Evolutionary conservation across 2,888 invertebrate genomes (phyloP), one percentile per base, ranked within the genome.

Genomic region (Pemphredon lugubris): DNA sequence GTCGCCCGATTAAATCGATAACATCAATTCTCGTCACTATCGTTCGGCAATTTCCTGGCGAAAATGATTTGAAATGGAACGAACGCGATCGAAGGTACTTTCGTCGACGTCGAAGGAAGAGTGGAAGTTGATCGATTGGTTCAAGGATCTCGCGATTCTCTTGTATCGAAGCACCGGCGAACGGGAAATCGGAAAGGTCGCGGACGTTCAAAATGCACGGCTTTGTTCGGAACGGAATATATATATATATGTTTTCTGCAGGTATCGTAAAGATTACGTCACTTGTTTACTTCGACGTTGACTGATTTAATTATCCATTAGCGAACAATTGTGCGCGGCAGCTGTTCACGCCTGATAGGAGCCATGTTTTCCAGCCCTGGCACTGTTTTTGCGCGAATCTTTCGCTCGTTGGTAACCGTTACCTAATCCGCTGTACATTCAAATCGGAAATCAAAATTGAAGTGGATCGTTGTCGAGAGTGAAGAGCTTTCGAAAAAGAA

Each of bases 221-320:
- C 50, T 50, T 50, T 34, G 18, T 14, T 21, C 23, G n/a, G 16
- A n/a, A n/a, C n/a, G n/a, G n/a, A n/a, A n/a, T 20, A 18, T 11
- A 23, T 16, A 18, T n/a, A 32, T 16, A 23, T 32, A 16, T 51
- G 39, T 60, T 60, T 69, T 58, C 16, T 30, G 11, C 11, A 32
- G 51, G 39, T 61, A 67, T 63, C 71, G 57, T 47, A n/a, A 54
- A 26, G 30, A 57, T 77, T 76, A 34, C 71, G 40, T 66, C 73
- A 73, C 51, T 65, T 63, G 61, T 69, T 76, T 67, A 71, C 47
- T 50, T 21, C 51, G 58, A 54, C 26, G 42, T 40, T 16, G 21
- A 48, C 42, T 55, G 50, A 68, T 71, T 65, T 65, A 68, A 77
- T 71, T 77, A 55, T 44, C 61, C 50, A 61, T 65, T 63, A 59